phyloP scores from a whole-genome alignment of 2,113 vertebrate species.

The Solea solea region DNA sequence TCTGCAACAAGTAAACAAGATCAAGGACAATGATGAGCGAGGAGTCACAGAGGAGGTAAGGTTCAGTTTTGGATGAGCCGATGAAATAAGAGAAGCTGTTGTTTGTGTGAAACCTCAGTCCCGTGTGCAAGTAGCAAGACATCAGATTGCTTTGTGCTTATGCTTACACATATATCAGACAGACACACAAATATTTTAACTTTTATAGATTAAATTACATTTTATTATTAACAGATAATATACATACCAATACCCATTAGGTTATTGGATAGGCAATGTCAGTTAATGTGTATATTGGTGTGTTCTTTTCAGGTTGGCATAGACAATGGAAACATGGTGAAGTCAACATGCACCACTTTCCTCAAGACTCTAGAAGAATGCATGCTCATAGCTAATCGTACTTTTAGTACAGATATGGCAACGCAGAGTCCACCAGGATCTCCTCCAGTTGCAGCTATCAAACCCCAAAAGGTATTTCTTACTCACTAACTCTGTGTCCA shows the following conservation, averaged over 20 bases:
- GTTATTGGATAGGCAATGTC: background rate
- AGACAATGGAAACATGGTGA: conserved; percentile 89
- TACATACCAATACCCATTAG: background rate
- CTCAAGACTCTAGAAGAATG: conserved; percentile 97
- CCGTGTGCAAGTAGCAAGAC: background rate
- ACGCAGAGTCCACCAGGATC: conserved; percentile 88
- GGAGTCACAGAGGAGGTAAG: conserved; percentile 68
- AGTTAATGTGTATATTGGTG: conserved; percentile 12
- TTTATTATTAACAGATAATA: background rate
- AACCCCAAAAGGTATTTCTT: conserved; percentile 86
- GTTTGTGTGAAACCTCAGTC: conserved; percentile 31
- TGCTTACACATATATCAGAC: background rate
- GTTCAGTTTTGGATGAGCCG: conserved; percentile 23
- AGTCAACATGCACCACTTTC: conserved; percentile 95
- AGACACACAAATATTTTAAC: background rate
- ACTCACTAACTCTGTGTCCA: background rate
- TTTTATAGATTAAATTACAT: background rate
- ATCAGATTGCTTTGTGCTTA: background rate
- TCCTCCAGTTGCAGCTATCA: conserved; percentile 87
- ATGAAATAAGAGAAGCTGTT: conserved; percentile 51
- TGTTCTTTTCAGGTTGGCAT: conserved; percentile 79
- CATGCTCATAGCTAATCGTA: conserved; percentile 94
- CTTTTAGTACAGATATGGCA: conserved; percentile 87
- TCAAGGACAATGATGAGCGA: conserved; percentile 77
- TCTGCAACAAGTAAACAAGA: conserved; percentile 95